Evolutionary conservation across 2,113 vertebrate genomes (phyloP).

Genomic region (Camelus dromedarius): DNA sequence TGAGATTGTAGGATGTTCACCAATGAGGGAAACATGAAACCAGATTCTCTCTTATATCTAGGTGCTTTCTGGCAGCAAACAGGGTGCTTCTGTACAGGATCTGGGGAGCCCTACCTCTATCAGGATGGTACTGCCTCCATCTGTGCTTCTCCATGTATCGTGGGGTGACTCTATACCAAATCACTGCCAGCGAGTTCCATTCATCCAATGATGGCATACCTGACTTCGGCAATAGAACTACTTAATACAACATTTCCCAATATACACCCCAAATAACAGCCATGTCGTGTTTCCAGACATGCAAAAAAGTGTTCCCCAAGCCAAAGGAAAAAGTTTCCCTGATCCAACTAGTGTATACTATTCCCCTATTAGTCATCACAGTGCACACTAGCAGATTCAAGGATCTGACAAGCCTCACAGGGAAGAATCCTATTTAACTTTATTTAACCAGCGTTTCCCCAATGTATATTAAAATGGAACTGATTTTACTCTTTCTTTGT

Average conservation of each 20-base stretch:
- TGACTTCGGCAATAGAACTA: not conserved
- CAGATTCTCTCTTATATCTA: not conserved
- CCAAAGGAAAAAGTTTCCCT: not conserved
- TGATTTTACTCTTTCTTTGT: conserved; percentile 25
- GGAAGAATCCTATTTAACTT: conserved; percentile 42
- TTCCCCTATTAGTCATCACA: conserved; percentile 17
- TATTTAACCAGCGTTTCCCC: not conserved
- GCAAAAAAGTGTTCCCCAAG: not conserved
- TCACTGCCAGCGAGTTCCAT: not conserved
- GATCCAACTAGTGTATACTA: not conserved
- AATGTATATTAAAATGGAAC: conserved; percentile 28
- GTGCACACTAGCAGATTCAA: conserved; percentile 40
- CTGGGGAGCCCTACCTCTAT: not conserved
- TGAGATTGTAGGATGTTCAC: not conserved
- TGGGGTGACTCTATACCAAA: not conserved
- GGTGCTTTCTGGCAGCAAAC: not conserved
- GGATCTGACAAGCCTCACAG: conserved; percentile 35
- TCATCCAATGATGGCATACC: not conserved
- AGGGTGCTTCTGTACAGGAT: not conserved
- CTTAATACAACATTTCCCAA: conserved; percentile 27
- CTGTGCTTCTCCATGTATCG: not conserved
- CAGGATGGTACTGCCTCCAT: not conserved
- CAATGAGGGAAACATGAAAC: not conserved
- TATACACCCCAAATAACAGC: not conserved
- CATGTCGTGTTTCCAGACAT: not conserved